Evolutionary conservation across 2,113 vertebrate species (phyloP).

Genomic region (Oreochromis spilurus): DNA sequence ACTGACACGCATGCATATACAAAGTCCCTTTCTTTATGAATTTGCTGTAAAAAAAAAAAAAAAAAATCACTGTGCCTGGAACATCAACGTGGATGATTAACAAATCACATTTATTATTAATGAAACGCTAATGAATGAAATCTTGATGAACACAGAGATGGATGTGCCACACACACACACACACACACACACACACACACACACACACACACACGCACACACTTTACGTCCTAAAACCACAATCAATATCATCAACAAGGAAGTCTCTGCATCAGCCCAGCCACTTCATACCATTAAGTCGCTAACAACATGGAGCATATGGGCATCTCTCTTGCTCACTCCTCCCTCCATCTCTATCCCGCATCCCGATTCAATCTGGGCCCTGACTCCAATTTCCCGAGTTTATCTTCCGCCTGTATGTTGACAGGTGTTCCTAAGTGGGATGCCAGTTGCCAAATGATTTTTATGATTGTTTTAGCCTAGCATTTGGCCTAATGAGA

Average conservation of each 20-base stretch:
- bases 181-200: not conserved
- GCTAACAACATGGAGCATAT: constrained; percentile 80
- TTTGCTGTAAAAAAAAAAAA: not conserved
- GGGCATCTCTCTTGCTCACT: constrained; percentile 32
- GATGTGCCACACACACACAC: not conserved
- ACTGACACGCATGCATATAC: not conserved
- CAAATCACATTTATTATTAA: constrained; percentile 49
- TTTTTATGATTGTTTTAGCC: constrained; percentile 95
- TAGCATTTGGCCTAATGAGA: constrained; percentile 93
- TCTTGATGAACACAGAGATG: constrained; percentile 35
- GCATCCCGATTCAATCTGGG: constrained; percentile 17
- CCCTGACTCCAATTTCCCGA: constrained; percentile 74
- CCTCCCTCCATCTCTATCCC: not conserved
- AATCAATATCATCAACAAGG: constrained; percentile 92
- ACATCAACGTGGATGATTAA: constrained; percentile 49
- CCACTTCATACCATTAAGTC: constrained; percentile 91
- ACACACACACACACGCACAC: not conserved
- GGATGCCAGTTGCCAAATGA: constrained; percentile 87
- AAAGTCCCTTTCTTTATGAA: not conserved
- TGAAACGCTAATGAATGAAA: constrained; percentile 63
- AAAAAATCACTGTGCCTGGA: not conserved
- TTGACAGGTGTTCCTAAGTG: constrained; percentile 90
- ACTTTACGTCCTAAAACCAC: constrained; percentile 77
- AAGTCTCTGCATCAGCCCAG: constrained; percentile 80
- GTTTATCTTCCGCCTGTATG: constrained; percentile 87